phyloP scores from a whole-genome alignment of 1,140 invertebrate species.

The Micrasema longulum region DNA sequence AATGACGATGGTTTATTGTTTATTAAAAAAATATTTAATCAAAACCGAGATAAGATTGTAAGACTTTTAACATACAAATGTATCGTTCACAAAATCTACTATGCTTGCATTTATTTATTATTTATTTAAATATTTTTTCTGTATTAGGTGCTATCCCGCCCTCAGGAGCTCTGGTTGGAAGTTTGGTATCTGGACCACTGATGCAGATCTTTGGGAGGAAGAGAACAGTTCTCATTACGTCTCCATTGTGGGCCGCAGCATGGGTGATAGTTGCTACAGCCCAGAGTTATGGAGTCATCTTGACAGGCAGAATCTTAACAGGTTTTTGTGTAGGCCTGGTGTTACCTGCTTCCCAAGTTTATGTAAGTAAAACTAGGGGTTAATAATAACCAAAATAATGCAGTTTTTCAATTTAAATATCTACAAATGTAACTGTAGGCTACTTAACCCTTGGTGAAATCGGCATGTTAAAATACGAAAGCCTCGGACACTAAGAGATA shows the following conservation, averaged over 20 bases:
- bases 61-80: too few relatives aligned
- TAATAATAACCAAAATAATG: too few relatives aligned
- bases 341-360: slow-evolving; percentile 73
- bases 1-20: too few relatives aligned
- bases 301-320: slow-evolving; percentile 69
- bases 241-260: slow-evolving; percentile 67
- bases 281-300: slow-evolving; percentile 60
- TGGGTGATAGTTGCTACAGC: slow-evolving; percentile 69
- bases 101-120: too few relatives aligned
- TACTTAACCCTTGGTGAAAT: too few relatives aligned
- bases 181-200: slow-evolving; percentile 64
- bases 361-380: slow-evolving; percentile 63
- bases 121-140: background rate
- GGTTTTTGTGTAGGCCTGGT: slow-evolving; percentile 73
- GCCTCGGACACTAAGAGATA: too few relatives aligned
- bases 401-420: too few relatives aligned
- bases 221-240: slow-evolving; percentile 62
- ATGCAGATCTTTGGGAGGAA: slow-evolving; percentile 66
- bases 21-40: too few relatives aligned
- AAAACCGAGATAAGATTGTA: too few relatives aligned
- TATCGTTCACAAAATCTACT: too few relatives aligned
- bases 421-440: too few relatives aligned
- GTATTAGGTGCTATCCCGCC: slow-evolving; percentile 68
- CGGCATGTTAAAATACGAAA: too few relatives aligned
- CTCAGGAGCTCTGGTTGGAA: slow-evolving; percentile 68